phyloP scores from a whole-genome alignment of 2,797 vertebrate species.

The Poliocrania exsul region DNA sequence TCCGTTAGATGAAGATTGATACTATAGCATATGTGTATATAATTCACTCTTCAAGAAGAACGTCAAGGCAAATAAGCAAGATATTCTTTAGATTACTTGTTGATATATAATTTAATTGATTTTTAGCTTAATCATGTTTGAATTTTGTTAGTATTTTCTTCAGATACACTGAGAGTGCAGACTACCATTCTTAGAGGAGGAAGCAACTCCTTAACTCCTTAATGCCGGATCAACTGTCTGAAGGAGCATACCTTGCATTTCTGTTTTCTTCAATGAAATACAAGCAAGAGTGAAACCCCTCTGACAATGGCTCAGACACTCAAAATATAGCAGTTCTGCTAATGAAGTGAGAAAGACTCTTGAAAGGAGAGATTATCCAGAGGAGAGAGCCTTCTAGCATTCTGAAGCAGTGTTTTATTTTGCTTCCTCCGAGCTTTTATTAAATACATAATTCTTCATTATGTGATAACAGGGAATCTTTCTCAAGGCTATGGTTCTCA shows the following conservation, averaged over 20 bases:
- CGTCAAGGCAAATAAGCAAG: background rate
- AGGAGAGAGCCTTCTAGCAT: background rate
- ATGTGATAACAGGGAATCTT: slow-evolving; percentile 17
- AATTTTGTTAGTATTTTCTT: slow-evolving; percentile 7
- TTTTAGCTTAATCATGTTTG: slow-evolving; percentile 19
- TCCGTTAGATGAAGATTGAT: background rate
- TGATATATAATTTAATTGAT: slow-evolving; percentile 20
- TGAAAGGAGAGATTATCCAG: background rate
- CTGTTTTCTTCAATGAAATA: background rate
- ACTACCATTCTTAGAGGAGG: background rate
- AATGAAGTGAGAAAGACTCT: background rate
- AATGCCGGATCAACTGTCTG: background rate
- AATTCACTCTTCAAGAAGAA: background rate
- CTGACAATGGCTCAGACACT: background rate
- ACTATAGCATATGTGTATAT: background rate
- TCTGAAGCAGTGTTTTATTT: background rate
- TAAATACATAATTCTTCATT: slow-evolving; percentile 56
- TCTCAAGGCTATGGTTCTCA: slow-evolving; percentile 61
- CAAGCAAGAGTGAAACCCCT: background rate
- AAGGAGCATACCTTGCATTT: background rate
- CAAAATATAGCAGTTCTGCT: background rate
- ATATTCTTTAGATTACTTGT: background rate
- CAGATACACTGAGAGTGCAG: background rate
- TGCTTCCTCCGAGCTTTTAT: slow-evolving; percentile 23
- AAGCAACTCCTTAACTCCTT: background rate